Evolutionary conservation across 1,140 invertebrate species (phyloP).

Genomic region (Onthophagus taurus): DNA sequence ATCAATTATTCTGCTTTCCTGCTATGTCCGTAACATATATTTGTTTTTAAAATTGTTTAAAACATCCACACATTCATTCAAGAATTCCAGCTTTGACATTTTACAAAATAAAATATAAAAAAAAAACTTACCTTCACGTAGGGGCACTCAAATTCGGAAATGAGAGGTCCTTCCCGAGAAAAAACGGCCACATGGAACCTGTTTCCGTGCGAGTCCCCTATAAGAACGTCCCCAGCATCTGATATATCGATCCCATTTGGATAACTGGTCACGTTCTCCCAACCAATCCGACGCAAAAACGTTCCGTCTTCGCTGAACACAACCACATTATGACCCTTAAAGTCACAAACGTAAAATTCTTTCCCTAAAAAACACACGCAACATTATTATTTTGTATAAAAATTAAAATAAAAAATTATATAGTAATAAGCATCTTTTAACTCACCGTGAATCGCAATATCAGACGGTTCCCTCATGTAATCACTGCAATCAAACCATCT

Average conservation of each 20-base stretch:
- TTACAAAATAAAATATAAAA: too few relatives aligned
- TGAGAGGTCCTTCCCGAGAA: constrained; percentile 71
- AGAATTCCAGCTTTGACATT: too few relatives aligned
- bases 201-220: constrained; percentile 96
- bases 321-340: constrained; percentile 94
- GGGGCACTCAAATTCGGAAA: constrained; percentile 92
- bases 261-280: constrained; percentile 91
- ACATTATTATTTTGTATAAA: not conserved
- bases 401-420: not conserved
- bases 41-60: too few relatives aligned
- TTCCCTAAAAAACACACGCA: constrained; percentile 68
- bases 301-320: constrained; percentile 88
- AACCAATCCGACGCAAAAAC: constrained; percentile 86
- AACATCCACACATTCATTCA: too few relatives aligned
- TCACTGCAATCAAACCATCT: constrained; percentile 96
- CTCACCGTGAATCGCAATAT: constrained; percentile 86
- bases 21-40: too few relatives aligned
- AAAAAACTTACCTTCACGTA: constrained; percentile 74
- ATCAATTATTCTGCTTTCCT: not conserved
- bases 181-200: constrained; percentile 94
- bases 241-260: constrained; percentile 97
- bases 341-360: constrained; percentile 96
- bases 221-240: constrained; percentile 89
- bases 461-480: constrained; percentile 93
- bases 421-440: too few relatives aligned